Base-by-base conservation (phyloP, 2,888 invertebrate genomes). In the Chrysolina haemoptera region DNA sequence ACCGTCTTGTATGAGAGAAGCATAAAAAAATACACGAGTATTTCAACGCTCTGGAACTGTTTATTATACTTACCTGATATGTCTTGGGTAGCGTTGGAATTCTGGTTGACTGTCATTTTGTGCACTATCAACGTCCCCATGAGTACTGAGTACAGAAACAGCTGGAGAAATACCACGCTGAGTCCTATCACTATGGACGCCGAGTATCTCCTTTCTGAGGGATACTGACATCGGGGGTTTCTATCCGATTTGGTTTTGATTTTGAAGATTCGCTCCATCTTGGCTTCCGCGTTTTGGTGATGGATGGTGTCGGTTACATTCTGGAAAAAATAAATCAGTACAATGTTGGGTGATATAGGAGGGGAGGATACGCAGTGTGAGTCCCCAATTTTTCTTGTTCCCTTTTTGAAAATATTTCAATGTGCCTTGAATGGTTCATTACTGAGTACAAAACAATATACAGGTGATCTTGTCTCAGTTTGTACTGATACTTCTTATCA, bases 221-320 rank as follows among this genome's bases (percentile, higher is more conserved):
- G 93, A 79, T 92, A 92, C 46, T 91, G 82, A n/a, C 88, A 87
- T 74, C 90, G 88, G 1, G 91, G 89, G 79, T 91, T 90, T 1
- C 91, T 91, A 84, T 91, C 90, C 10, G 91, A 90, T 85, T 91
- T 91, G 82, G 92, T 91, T 88, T 91, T 92, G 75, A 93, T 91
- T 79, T 92, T 92, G 83, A 92, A 93, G 18, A 92, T 91, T 87
- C 91, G 91, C 88, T 93, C 92, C 92, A 92, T 92, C 73, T 43
- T 68, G 12, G 18, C 10, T 66, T 11, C 27, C 50, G 50, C n/a
- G 22, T n/a, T 3, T 35, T n/a, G 27, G 12, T 2, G n/a, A 27
- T 27, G 27, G n/a, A 12, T 1, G n/a, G n/a, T 2, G n/a, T n/a
- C 0, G 22, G 59, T 59, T 59, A 35, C 59, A 59, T 59, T 53